Evolutionary conservation across 2,888 invertebrate genomes (phyloP), one percentile per base, ranked within the genome.

Genomic region (Ellobium chinense): DNA sequence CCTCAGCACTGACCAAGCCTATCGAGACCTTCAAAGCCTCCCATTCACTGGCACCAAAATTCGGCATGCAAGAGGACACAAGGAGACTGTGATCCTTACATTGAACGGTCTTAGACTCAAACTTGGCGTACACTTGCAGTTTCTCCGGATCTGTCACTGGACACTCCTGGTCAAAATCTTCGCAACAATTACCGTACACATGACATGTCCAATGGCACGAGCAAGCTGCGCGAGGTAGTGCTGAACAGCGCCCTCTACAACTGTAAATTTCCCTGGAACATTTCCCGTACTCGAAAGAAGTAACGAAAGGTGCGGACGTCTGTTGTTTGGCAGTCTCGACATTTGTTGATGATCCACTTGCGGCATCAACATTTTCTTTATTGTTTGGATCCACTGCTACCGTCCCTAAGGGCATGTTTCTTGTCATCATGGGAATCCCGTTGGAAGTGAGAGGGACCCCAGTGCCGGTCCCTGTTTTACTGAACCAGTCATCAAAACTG

Each of bases 161-260:
- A 21, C 66, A 66, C 36, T n/a, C 14, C 21, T 34, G 36, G 36
- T 27, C 21, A 1, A 24, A 75, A 46, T 46, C 65, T 31, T 65
- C 74, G 29, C 74, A 75, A 63, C 74, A 75, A 14, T 37, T 75
- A 3, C 62, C 18, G 63, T 75, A 75, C 7, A 65, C 1, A 1
- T 27, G 24, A 39, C 74, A 75, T 2, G 74, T 75, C 46, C 31
- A 31, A 21, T 65, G 65, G 27, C 74, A 75, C 3, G 63, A 46
- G 36, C 74, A 75, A 9, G 62, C 27, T 1, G 27, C 21, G 1
- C 14, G 14, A 1, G 27, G n/a, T 21, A 14, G 2, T 0, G 5
- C 12, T 3, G 5, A n/a, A 29, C 65, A 75, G 1, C 62, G 27
- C 31, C 37, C 63, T 5, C 27, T 14, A 31, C 74, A 75, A 14